phyloP scores from a whole-genome alignment of 2,113 vertebrate genomes.

The Myodes glareolus region DNA sequence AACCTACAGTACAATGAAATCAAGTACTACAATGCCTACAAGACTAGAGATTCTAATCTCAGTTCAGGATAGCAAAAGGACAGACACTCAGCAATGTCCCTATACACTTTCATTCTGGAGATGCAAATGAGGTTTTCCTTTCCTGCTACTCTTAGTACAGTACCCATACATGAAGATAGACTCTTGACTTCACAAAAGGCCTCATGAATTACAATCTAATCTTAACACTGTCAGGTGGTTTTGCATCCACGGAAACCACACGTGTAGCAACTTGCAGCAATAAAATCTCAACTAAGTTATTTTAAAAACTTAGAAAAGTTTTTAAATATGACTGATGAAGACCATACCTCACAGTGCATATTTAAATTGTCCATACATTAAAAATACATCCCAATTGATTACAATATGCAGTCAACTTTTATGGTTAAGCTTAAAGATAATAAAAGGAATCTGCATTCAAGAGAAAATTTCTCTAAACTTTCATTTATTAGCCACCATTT shows the following conservation, averaged over 20 bases:
- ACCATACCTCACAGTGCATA: not conserved
- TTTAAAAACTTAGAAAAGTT: not conserved
- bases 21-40: not conserved
- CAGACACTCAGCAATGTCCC: not conserved
- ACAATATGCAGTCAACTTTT: not conserved
- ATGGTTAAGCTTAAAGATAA: not conserved
- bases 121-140: not conserved
- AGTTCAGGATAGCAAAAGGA: not conserved
- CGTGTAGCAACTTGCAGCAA: not conserved
- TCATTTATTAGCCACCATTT: not conserved
- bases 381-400: not conserved
- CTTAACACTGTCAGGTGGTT: not conserved
- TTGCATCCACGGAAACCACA: not conserved
- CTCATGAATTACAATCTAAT: not conserved
- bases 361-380: not conserved
- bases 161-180: not conserved
- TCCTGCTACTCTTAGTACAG: not conserved
- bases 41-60: not conserved
- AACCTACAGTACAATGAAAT: not conserved
- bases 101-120: not conserved
- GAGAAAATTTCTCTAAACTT: not conserved
- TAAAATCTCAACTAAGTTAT: not conserved
- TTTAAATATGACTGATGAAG: not conserved
- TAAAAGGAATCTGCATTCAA: not conserved
- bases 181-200: not conserved